Base-by-base conservation (phyloP, 2,113 vertebrate species). In the Pterophyllum scalare region DNA sequence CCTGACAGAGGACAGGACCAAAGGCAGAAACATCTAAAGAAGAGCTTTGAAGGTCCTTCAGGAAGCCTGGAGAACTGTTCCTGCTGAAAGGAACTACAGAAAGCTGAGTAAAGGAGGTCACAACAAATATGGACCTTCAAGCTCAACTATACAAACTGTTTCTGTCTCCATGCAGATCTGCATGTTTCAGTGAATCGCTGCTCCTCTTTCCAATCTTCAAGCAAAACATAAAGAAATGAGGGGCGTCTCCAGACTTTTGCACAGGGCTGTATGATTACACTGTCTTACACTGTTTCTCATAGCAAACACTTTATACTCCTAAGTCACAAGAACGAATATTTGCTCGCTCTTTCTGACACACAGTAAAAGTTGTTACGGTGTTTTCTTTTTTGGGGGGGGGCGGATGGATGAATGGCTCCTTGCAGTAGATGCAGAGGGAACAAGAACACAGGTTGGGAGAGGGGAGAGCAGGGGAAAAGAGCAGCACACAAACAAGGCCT, bases 401-500 rank as follows among this genome's bases (percentile, higher is more conserved):
- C 8, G 6, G 1, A 8, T 9, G 35, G 35, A 9, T 88, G 78
- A 87, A 84, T 65, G 24, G 52, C 28, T 87, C 58, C 9, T 31
- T 75, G 84, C 70, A 83, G 81, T 65, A 60, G 62, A 91, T 76
- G 75, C 57, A 40, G 57, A 70, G 62, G 83, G 80, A 83, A 89
- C 88, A 88, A 91, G 82, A 87, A 76, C 8, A 20, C 83, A 88
- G 91, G 86, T 89, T 93, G 90, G 88, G 86, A 92, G 85, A 87
- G 86, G 33, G 65, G 38, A 59, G 46, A 65, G 84, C 5, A 43
- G 46, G 81, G 81, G 62, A 57, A 91, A 77, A 86, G 87, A 88
- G 80, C 87, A 87, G 88, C 56, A 59, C 80, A 95, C 91, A 95
- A 92, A 93, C 90, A 90, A 93, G 86, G 91, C 92, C 92, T 94